phyloP scores from a whole-genome alignment of 2,113 vertebrate genomes.

The Aleadryas rufinucha region DNA sequence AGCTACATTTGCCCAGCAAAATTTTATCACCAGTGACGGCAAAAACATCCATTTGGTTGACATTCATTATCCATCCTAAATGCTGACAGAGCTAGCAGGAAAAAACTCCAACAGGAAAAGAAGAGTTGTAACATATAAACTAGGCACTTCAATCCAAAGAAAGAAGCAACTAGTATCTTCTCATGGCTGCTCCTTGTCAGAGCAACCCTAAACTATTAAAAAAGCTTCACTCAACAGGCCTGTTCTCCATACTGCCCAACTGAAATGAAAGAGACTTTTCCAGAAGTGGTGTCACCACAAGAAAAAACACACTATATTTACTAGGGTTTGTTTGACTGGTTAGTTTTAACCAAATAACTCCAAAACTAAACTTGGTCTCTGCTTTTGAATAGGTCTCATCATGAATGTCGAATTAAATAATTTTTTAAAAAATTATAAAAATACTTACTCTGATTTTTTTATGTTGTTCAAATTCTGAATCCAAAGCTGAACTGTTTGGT shows the following conservation, averaged over 20 bases:
- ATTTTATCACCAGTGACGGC: background rate
- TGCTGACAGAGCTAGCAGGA: background rate
- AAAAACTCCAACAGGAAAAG: background rate
- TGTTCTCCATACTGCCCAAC: background rate
- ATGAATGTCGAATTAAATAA: background rate
- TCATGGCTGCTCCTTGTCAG: background rate
- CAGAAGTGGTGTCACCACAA: background rate
- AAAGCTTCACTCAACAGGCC: background rate
- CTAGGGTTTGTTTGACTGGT: background rate
- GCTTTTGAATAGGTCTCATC: background rate
- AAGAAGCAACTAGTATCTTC: background rate
- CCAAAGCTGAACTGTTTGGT: background rate
- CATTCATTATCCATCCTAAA: too few species aligned
- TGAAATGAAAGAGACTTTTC: background rate
- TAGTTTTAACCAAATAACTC: background rate
- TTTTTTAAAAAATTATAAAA: background rate
- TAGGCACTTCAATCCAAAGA: background rate
- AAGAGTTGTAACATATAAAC: background rate
- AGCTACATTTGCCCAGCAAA: background rate
- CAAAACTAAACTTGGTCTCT: background rate
- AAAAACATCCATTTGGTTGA: background rate
- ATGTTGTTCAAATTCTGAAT: background rate
- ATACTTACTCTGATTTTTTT: background rate
- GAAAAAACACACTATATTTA: background rate
- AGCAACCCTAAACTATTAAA: background rate